Evolutionary conservation across 2,888 invertebrate species (phyloP).

Genomic region (Drosophila phalerata): DNA sequence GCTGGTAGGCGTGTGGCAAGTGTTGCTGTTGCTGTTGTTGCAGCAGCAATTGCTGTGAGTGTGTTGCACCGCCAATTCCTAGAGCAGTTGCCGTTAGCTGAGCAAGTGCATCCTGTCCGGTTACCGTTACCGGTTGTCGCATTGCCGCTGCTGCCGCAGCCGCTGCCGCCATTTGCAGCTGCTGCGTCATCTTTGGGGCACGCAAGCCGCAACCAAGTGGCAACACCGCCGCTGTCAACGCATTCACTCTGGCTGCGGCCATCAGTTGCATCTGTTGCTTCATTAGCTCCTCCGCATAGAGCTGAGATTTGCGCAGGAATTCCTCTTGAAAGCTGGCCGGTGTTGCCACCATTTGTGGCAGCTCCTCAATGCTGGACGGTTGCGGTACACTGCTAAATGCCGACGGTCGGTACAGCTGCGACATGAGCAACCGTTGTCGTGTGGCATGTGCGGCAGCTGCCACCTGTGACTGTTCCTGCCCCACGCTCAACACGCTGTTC

Average conservation of each 20-base stretch:
- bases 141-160: conserved; percentile 76
- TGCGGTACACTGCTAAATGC: conserved; percentile 69
- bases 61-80: conserved; percentile 48
- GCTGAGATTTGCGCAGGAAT: conserved; percentile 84
- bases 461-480: conserved; percentile 87
- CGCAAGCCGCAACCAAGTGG: conserved; percentile 47
- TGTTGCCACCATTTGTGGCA: conserved; percentile 61
- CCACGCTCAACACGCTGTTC: conserved; percentile 93
- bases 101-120: conserved; percentile 76
- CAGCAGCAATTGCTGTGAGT: conserved; percentile 49
- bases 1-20: conserved; percentile 59
- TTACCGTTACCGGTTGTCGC: conserved; percentile 49
- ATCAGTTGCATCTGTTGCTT: conserved; percentile 86
- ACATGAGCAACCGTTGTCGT: conserved; percentile 71
- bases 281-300: conserved; percentile 85
- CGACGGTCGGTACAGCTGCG: conserved; percentile 66
- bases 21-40: conserved; percentile 65
- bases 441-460: conserved; percentile 68
- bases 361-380: conserved; percentile 31
- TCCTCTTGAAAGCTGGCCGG: conserved; percentile 84
- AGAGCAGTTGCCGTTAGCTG: conserved; percentile 83
- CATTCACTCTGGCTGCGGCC: conserved; percentile 85
- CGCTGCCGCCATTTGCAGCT: conserved; percentile 79
- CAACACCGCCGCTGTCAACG: conserved; percentile 74
- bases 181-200: conserved; percentile 87